These are phyloP conservation scores for Cheilosia grossa DNA, from an alignment of 2,888 invertebrate species.

Conservation along the genomic window DNA sequence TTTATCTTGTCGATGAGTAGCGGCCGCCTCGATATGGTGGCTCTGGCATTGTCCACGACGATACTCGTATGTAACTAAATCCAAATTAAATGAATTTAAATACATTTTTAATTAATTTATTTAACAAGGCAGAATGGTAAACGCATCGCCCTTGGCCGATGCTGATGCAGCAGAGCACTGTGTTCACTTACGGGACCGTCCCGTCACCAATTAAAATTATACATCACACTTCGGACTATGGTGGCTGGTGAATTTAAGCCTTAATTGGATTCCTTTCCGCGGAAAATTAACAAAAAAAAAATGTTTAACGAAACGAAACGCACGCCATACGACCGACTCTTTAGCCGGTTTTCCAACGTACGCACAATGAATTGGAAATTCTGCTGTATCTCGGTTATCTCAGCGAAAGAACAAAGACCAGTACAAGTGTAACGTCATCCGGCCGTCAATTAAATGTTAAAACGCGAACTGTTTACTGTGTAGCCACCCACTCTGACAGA, in stretches of 20 bases:
- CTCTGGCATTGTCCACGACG: constrained; percentile 24
- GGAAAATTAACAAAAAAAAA: constrained; percentile 33
- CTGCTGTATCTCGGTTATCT: constrained; percentile 34
- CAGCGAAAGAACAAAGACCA: constrained; percentile 14
- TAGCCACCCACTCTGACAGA: constrained; percentile 2
- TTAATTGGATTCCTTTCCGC: constrained; percentile 68
- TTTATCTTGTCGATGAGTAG: constrained; percentile 62
- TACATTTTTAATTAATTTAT: constrained; percentile 74
- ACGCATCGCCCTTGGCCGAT: constrained; percentile 16
- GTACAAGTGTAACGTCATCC: constrained; percentile 25
- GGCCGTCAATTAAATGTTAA: constrained; percentile 61
- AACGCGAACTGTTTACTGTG: constrained; percentile 32
- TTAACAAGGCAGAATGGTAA: constrained; percentile 63
- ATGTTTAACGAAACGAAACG: not conserved
- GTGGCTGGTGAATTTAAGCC: constrained; percentile 54
- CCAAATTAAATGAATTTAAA: constrained; percentile 74
- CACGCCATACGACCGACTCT: constrained; percentile 20
- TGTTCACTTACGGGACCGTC: constrained; percentile 41
- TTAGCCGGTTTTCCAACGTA: constrained; percentile 21
- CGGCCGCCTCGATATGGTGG: constrained; percentile 34
- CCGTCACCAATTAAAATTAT: constrained; percentile 72
- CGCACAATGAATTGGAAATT: constrained; percentile 60
- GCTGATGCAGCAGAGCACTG: not conserved
- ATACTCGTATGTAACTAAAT: constrained; percentile 63
- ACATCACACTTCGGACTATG: constrained; percentile 59